Percentiles rank a stretch among this genome's conserved stretches.
Evolutionary conservation across 2,113 vertebrate species (phyloP).

Genomic region (Phrynosoma platyrhinos): DNA sequence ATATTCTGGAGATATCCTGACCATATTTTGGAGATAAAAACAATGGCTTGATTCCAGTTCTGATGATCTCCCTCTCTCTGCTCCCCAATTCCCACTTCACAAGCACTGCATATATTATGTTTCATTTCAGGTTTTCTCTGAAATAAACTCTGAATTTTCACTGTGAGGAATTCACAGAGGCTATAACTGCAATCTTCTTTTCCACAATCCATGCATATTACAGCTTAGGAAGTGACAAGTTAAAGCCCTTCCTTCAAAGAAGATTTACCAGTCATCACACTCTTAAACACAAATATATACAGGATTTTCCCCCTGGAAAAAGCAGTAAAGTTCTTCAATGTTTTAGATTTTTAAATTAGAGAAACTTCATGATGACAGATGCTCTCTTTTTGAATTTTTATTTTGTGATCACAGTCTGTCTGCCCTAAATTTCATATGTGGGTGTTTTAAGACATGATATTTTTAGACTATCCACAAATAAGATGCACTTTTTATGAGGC

Average conservation of each 20-base stretch:
- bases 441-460: conserved; percentile 4
- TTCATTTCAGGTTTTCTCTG: conserved; percentile 58
- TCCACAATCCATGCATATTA: conserved; percentile 32
- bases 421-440: conserved; percentile 16
- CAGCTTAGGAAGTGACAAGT: conserved; percentile 44
- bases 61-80: conserved; percentile 58
- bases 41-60: conserved; percentile 51
- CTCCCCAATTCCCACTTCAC: not conserved
- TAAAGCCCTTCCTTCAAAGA: conserved; percentile 49
- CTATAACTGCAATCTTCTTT: conserved; percentile 43
- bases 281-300: conserved; percentile 25
- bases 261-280: conserved; percentile 30
- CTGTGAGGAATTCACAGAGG: conserved; percentile 48
- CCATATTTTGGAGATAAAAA: conserved; percentile 59
- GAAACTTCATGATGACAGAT: not conserved
- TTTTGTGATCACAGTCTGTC: conserved; percentile 6
- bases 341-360: conserved; percentile 20
- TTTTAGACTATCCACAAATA: not conserved
- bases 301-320: not conserved
- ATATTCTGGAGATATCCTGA: conserved; percentile 47
- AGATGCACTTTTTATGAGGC: not conserved
- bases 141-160: conserved; percentile 2
- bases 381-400: not conserved
- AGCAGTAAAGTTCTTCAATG: not conserved
- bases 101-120: conserved; percentile 16